phyloP scores from a whole-genome alignment of 2,797 vertebrate genomes.

The Microctenopoma lineatum region DNA sequence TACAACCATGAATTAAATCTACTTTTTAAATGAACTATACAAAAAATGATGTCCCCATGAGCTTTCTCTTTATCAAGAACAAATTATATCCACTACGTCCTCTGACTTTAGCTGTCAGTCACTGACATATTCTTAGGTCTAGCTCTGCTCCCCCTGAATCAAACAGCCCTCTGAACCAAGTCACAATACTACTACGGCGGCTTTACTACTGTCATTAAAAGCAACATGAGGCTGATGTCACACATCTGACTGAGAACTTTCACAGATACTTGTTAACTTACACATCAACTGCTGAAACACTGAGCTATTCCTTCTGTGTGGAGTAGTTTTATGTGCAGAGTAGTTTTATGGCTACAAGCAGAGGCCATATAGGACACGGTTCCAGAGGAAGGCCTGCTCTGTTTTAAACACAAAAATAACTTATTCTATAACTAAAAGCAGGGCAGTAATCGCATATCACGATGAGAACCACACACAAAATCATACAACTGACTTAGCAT shows the following conservation, averaged over 20 bases:
- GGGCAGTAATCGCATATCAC: not conserved
- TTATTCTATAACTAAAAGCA: not conserved
- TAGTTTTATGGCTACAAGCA: constrained; percentile 1
- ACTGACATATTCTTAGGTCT: too few species aligned
- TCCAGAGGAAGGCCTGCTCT: not conserved
- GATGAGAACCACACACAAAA: not conserved
- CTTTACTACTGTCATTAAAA: not conserved
- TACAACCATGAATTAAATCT: too few species aligned
- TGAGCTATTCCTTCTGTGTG: not conserved
- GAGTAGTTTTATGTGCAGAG: too few species aligned
- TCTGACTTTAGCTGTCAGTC: too few species aligned
- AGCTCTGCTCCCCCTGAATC: not conserved
- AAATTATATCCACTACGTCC: too few species aligned
- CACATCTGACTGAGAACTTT: not conserved
- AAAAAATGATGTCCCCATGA: too few species aligned
- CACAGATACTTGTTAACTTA: not conserved
- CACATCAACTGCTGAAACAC: not conserved
- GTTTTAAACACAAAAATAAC: not conserved
- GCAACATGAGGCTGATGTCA: constrained; percentile 20
- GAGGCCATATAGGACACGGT: constrained; percentile 22
- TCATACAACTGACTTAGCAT: constrained; percentile 9
- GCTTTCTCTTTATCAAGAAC: too few species aligned
- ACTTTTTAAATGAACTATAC: too few species aligned
- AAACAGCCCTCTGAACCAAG: not conserved
- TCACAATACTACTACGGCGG: not conserved